Evolutionary conservation across 2,888 invertebrate genomes (phyloP).

Genomic region (Microctonus aethiopoides): DNA sequence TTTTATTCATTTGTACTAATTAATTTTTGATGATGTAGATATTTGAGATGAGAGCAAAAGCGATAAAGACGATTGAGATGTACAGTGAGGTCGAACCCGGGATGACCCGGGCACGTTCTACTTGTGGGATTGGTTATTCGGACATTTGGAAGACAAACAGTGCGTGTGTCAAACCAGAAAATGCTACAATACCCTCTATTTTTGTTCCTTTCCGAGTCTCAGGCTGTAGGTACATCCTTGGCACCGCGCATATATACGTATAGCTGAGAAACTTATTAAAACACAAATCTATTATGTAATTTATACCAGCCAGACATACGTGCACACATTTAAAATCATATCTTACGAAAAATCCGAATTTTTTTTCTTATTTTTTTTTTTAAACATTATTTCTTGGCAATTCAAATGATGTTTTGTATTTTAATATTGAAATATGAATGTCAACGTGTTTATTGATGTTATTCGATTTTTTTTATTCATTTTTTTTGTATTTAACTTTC

Average conservation of each 20-base stretch:
- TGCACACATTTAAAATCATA: neutral
- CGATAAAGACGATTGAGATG: neutral
- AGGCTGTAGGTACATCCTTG: constrained; percentile 46
- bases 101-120: constrained; percentile 24
- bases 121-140: constrained; percentile 1
- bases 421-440: neutral
- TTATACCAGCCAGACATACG: neutral
- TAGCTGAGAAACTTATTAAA: constrained; percentile 49
- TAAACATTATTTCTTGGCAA: neutral
- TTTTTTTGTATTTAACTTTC: neutral
- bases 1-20: neutral
- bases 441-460: neutral
- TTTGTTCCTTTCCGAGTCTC: constrained; percentile 44
- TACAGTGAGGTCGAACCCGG: constrained; percentile 14
- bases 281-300: constrained; percentile 45
- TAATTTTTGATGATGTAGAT: neutral
- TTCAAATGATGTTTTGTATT: neutral
- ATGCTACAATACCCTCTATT: constrained; percentile 52
- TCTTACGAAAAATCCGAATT: neutral
- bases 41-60: neutral
- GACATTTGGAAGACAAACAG: neutral
- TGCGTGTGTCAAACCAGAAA: constrained; percentile 35
- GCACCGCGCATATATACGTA: constrained; percentile 45
- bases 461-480: neutral
- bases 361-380: too few species aligned